Evolutionary conservation across 2,113 vertebrate genomes (phyloP).

Genomic region (Ictalurus punctatus): DNA sequence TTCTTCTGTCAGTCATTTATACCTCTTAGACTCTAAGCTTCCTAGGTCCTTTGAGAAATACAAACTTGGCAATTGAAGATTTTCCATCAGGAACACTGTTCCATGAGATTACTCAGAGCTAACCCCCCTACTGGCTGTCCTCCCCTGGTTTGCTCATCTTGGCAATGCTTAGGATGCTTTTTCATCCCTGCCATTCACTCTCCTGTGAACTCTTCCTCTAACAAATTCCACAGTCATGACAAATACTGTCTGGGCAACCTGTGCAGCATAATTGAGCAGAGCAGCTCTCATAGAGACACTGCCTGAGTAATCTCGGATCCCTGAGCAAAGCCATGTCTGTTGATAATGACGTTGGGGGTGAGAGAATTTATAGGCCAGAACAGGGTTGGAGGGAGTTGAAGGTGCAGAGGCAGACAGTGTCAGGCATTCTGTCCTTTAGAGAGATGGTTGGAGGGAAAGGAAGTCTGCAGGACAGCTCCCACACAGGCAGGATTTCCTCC

Average conservation of each 20-base stretch:
- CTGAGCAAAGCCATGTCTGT: slow-evolving; percentile 38
- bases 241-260: slow-evolving; percentile 43
- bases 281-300: slow-evolving; percentile 44
- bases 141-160: slow-evolving; percentile 33
- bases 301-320: slow-evolving; percentile 58
- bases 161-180: neutral
- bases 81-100: slow-evolving; percentile 5
- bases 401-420: slow-evolving; percentile 30
- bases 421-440: slow-evolving; percentile 25
- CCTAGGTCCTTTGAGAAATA: neutral
- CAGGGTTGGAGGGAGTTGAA: slow-evolving; percentile 44
- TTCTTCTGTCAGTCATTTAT: neutral
- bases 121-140: slow-evolving; percentile 25
- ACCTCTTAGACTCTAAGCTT: neutral
- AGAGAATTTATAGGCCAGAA: slow-evolving; percentile 59
- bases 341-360: slow-evolving; percentile 59
- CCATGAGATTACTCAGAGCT: slow-evolving; percentile 6
- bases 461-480: slow-evolving; percentile 34
- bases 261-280: slow-evolving; percentile 60
- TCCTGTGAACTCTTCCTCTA: slow-evolving; percentile 43
- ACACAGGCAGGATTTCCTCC: slow-evolving; percentile 43
- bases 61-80: neutral
- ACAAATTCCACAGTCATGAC: slow-evolving; percentile 49
- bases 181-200: slow-evolving; percentile 30
- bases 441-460: slow-evolving; percentile 19